phyloP scores from a whole-genome alignment of 2,797 vertebrate species.

The Anabas testudineus region DNA sequence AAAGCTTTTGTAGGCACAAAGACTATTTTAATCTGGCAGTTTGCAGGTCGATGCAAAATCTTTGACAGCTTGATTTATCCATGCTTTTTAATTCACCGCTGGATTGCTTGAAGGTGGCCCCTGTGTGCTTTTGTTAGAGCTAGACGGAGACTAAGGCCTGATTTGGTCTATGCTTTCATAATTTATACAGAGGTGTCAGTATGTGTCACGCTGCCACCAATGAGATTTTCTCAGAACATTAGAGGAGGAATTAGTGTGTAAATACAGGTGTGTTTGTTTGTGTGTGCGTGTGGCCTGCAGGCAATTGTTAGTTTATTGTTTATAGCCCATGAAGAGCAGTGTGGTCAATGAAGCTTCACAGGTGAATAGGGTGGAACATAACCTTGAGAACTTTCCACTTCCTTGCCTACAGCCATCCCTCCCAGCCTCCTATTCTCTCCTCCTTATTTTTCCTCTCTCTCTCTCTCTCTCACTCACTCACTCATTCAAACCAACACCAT shows the following conservation, averaged over 20 bases:
- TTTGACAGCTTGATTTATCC: conserved; percentile 71
- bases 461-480: not conserved
- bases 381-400: conserved; percentile 73
- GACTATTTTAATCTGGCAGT: conserved; percentile 62
- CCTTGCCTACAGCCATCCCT: conserved; percentile 35
- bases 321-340: conserved; percentile 70
- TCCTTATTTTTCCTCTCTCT: not conserved
- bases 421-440: conserved; percentile 7
- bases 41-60: conserved; percentile 62
- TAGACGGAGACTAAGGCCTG: conserved; percentile 67
- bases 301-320: conserved; percentile 70
- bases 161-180: conserved; percentile 68
- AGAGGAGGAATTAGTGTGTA: conserved; percentile 57
- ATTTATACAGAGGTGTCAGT: conserved; percentile 71
- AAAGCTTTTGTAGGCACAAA: conserved; percentile 36
- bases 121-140: conserved; percentile 64
- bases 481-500: conserved; percentile 32
- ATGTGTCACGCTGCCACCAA: conserved; percentile 49
- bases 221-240: conserved; percentile 62
- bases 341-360: conserved; percentile 75
- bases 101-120: conserved; percentile 58
- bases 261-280: conserved; percentile 42
- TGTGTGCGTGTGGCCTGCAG: conserved; percentile 46
- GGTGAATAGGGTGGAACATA: conserved; percentile 63
- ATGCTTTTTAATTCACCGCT: conserved; percentile 56